These are phyloP conservation scores for Shargacucullia verbasci DNA, from an alignment of 2,888 invertebrate species.

Conservation along the genomic window DNA sequence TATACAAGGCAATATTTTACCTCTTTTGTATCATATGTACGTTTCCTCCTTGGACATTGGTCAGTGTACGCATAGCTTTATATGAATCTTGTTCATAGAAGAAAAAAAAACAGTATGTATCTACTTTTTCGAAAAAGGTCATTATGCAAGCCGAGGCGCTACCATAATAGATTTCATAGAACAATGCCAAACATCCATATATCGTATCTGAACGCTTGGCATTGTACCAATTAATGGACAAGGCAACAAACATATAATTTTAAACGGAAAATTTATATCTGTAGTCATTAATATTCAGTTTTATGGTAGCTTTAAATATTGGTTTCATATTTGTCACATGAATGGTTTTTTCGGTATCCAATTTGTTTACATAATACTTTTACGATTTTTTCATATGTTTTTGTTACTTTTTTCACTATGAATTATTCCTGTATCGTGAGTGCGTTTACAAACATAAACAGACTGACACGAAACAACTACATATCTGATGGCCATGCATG, in stretches of 20 bases:
- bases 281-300: conserved; percentile 50
- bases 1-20: too few species aligned
- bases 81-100: too few species aligned
- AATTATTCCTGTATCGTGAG: too few species aligned
- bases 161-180: conserved; percentile 56
- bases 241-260: conserved; percentile 49
- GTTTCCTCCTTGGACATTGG: too few species aligned
- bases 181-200: conserved; percentile 57
- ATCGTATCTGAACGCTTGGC: conserved; percentile 57
- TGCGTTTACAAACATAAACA: too few species aligned
- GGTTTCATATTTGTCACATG: conserved; percentile 31
- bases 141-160: conserved; percentile 13
- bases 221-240: conserved; percentile 60
- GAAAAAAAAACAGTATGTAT: too few species aligned
- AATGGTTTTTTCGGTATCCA: background rate
- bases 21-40: too few species aligned
- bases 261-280: conserved; percentile 58
- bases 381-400: background rate
- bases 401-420: too few species aligned
- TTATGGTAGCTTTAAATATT: conserved; percentile 39
- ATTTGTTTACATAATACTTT: conserved; percentile 1
- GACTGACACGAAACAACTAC: too few species aligned
- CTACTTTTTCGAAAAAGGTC: too few species aligned
- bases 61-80: too few species aligned
- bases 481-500: too few species aligned